Evolutionary conservation across 2,888 invertebrate genomes (phyloP), one percentile per base, ranked within the genome.

Genomic region (Conus canariensis): DNA sequence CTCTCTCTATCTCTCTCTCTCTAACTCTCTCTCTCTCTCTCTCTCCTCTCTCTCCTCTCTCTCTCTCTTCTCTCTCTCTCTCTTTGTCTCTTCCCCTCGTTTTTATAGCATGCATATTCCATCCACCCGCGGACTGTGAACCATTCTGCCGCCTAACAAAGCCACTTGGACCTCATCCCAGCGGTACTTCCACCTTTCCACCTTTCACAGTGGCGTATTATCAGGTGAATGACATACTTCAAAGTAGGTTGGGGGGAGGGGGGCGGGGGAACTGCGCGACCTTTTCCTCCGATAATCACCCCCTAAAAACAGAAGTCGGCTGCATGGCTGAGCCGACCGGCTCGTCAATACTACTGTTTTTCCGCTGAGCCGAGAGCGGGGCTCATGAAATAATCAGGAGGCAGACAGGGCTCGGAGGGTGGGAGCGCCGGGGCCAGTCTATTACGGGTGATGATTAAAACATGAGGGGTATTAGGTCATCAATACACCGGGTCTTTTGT

Each of bases 391-490:
- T 80, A 80, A 30, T 45, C 30, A 80, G 30, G 30, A 74, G 80
- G 80, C 80, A 12, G 80, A 45, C 80, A 10, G 12, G 30, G 12
- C 80, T 14, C 30, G 45, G 45, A 80, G 14, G 30, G 14, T 3
- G 12, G 4, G 30, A 4, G 25, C 25, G 60, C 60, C 14, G 30
- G 30, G 30, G 10, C 30, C 30, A 45, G 80, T 80, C 80, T 80
- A 80, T 80, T 80, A 80, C 6, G 30, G 12, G 9, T 45, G 30
- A 80, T 80, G 80, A 80, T 10, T 80, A 45, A 80, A 80, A 80
- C 80, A 80, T 80, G 80, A 80, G 80, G 77, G 80, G 80, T 30
- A 4, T 80, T 30, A 30, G 80, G 80, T 80, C 80, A 80, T 80
- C 80, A 45, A 14, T 80, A 16, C 45, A n/a, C 30, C 30, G 30